These are phyloP conservation scores for Phaethornis superciliosus DNA, from an alignment of 2,113 vertebrate species.

Conservation along the genomic window DNA sequence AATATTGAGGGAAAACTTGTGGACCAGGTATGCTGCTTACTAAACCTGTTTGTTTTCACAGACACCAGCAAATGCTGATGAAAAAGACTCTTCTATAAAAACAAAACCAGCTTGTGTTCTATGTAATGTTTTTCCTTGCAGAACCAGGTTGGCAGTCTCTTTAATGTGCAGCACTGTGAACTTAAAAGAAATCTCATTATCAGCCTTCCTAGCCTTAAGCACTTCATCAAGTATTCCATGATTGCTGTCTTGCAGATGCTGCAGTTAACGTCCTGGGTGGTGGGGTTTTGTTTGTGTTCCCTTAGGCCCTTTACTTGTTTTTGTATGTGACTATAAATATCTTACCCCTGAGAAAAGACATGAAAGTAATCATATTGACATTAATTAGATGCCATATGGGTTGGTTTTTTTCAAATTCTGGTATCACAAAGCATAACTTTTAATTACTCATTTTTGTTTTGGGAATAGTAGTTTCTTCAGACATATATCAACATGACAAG, in stretches of 20 bases:
- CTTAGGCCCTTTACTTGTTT: conserved; percentile 28
- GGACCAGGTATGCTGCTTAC: not conserved
- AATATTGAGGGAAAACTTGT: not conserved
- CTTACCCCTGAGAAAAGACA: conserved; percentile 26
- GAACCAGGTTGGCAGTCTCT: conserved; percentile 3
- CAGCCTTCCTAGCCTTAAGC: conserved; percentile 53
- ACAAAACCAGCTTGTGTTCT: not conserved
- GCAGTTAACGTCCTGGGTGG: conserved; percentile 25
- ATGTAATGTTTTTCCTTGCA: not conserved
- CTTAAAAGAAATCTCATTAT: conserved; percentile 63
- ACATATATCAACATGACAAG: conserved; percentile 16
- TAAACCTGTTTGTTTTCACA: conserved; percentile 1
- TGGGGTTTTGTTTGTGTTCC: conserved; percentile 15
- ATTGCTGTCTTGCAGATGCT: conserved; percentile 47
- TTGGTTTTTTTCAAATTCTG: not conserved
- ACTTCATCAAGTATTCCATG: conserved; percentile 47
- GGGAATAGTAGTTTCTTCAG: conserved; percentile 35
- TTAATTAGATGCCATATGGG: conserved; percentile 22
- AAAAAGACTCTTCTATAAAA: not conserved
- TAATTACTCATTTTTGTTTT: conserved; percentile 19
- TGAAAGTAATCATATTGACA: conserved; percentile 29
- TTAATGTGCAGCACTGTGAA: conserved; percentile 45
- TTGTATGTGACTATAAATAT: conserved; percentile 31
- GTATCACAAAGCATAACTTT: conserved; percentile 23
- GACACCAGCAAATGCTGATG: not conserved